Conservation (phyloP, 2,888 invertebrate genomes). For the Cataglyphis albicans region DNA sequence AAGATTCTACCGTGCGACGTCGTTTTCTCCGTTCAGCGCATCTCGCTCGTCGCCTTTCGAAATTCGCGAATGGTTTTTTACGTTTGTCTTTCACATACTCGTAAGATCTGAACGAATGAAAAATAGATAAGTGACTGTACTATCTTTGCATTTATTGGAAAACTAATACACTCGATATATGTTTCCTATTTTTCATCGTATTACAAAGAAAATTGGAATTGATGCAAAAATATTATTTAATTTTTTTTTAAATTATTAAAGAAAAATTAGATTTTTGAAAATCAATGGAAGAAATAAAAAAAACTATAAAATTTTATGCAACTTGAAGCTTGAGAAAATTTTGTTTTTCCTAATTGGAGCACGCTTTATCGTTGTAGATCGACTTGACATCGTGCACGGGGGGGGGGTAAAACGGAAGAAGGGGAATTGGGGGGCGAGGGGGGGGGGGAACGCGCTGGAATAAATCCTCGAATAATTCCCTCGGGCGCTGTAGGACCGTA, state of each 20-base stretch:
- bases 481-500: conserved; percentile 69
- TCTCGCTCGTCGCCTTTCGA: conserved; percentile 35
- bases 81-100: background rate
- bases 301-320: background rate
- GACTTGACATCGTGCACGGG: conserved; percentile 30
- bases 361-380: background rate
- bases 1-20: conserved; percentile 27
- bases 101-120: background rate
- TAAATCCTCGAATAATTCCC: conserved; percentile 74
- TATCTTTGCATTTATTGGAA: background rate
- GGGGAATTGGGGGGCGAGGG: background rate
- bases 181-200: background rate
- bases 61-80: conserved; percentile 12
- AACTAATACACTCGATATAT: background rate
- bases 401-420: background rate
- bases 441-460: conserved; percentile 38
- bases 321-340: background rate
- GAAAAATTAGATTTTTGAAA: background rate
- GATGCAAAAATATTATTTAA: background rate
- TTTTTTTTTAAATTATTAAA: background rate
- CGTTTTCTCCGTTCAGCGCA: conserved; percentile 33
- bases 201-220: background rate
- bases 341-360: background rate
- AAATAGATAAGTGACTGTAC: conserved; percentile 1
- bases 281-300: background rate